Conservation (phyloP, 92 coral and sea anemone genomes). For the Pocillopora meandrina region DNA sequence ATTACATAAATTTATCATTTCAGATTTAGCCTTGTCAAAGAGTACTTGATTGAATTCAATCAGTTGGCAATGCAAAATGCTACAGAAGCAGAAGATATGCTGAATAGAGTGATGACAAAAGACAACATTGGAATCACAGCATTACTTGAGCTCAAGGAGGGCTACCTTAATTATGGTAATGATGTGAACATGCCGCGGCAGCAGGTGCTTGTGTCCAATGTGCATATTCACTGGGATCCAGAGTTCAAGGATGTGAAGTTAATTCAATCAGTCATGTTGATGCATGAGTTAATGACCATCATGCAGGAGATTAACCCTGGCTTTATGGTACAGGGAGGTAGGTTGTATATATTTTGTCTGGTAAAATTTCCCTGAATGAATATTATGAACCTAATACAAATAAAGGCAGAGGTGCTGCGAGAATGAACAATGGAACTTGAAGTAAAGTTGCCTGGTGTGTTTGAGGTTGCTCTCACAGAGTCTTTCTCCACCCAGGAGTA, state of each 20-base stretch:
- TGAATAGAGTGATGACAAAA: conserved; percentile 98
- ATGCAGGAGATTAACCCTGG: conserved; percentile 89
- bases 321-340: conserved; percentile 83
- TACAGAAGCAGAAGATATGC: conserved; percentile 97
- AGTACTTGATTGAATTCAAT: conserved; percentile 95
- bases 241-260: conserved; percentile 96
- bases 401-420: no score
- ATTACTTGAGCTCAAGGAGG: conserved; percentile 87
- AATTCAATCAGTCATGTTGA: conserved; percentile 93
- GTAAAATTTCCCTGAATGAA: no score
- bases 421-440: no score
- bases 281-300: conserved; percentile 92
- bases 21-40: conserved; percentile 89
- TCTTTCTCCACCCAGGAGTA: no score
- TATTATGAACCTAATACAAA: no score
- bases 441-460: no score
- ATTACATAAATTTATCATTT: neutral
- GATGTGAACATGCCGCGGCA: conserved; percentile 71
- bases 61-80: conserved; percentile 98
- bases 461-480: no score
- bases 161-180: conserved; percentile 45
- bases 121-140: conserved; percentile 98
- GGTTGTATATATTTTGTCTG: neutral
- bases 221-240: conserved; percentile 99
- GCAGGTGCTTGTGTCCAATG: conserved; percentile 95